These are phyloP conservation scores for Eulemur mongoz DNA, from an alignment of 2,797 vertebrate species.

Conservation along the genomic window DNA sequence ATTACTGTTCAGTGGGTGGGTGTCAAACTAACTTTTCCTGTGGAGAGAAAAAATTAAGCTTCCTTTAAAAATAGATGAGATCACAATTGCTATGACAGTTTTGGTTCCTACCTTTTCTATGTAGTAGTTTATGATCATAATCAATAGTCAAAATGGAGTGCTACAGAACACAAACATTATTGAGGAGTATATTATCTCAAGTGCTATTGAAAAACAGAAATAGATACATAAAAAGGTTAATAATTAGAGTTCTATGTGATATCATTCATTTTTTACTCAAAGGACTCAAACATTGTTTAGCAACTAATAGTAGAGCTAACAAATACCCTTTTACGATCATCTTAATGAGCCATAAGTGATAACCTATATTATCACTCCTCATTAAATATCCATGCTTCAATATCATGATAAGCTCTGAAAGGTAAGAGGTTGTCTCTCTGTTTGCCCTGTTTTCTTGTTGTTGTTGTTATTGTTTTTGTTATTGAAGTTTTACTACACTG, in stretches of 20 bases:
- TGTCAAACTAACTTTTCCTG: constrained; percentile 9
- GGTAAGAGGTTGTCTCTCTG: not conserved
- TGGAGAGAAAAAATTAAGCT: constrained; percentile 30
- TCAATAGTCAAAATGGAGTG: not conserved
- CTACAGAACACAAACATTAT: not conserved
- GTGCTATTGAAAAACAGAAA: not conserved
- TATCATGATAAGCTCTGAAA: not conserved
- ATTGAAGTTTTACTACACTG: not conserved
- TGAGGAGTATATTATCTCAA: not conserved
- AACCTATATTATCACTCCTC: not conserved
- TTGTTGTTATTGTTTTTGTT: not conserved
- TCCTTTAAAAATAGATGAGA: constrained; percentile 7
- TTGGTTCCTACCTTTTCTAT: constrained; percentile 15
- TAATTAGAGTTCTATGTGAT: not conserved
- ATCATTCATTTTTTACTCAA: not conserved
- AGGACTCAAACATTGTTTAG: not conserved
- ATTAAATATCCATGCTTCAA: not conserved
- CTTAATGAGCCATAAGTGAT: not conserved
- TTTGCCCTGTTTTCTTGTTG: not conserved
- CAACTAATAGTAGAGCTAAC: not conserved
- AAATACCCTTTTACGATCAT: not conserved
- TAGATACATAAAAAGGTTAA: not conserved
- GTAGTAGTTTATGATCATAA: not conserved
- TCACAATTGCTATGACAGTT: not conserved
- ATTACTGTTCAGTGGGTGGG: not conserved